phyloP scores from a whole-genome alignment of 1,140 invertebrate species.

The Trachelipus rathkii region DNA sequence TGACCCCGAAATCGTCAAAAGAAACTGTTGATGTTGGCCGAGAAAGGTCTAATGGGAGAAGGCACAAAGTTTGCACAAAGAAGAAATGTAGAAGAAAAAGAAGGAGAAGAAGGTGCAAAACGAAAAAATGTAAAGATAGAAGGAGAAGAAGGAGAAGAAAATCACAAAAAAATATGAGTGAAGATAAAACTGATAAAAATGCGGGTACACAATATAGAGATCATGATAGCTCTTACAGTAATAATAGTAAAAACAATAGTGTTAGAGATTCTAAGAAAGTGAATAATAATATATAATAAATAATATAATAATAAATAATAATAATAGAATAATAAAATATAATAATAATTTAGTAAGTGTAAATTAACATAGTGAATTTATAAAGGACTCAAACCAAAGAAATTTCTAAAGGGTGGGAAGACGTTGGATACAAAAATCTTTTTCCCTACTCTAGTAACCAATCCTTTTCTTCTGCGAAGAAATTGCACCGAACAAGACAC shows the following conservation, averaged over 20 bases:
- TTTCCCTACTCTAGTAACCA: not conserved
- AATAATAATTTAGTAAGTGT: not conserved
- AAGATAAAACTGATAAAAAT: not conserved
- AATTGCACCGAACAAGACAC: not conserved
- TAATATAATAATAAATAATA: conserved; percentile 1
- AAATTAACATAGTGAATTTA: not conserved
- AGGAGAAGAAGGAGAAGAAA: not conserved
- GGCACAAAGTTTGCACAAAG: not conserved
- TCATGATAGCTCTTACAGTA: not conserved
- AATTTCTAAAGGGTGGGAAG: not conserved
- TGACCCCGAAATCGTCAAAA: too few species aligned
- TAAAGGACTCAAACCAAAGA: not conserved
- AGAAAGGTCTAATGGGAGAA: too few species aligned
- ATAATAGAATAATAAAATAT: not conserved
- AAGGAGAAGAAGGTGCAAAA: not conserved
- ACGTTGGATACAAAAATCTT: not conserved
- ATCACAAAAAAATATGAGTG: not conserved
- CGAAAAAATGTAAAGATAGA: not conserved
- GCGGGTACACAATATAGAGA: not conserved
- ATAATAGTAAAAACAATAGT: not conserved
- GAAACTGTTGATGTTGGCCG: too few species aligned
- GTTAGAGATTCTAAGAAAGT: not conserved
- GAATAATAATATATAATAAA: not conserved
- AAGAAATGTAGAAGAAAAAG: not conserved
- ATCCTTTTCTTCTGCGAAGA: not conserved